Evolutionary conservation across 2,888 invertebrate species (phyloP), one percentile per base, ranked within the genome.

Genomic region (Phasia obesa): DNA sequence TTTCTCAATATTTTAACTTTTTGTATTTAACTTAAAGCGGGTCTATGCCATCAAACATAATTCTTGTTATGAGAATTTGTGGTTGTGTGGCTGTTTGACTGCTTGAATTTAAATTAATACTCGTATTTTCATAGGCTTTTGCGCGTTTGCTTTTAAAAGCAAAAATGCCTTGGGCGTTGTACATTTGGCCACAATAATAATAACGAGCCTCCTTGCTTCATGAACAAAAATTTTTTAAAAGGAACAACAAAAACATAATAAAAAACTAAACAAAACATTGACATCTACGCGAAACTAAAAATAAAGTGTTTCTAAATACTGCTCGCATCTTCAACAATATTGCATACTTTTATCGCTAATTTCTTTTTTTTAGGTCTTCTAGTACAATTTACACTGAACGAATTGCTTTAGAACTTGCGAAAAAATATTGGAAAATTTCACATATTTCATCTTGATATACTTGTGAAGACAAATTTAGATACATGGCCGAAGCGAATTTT

Each of bases 81-180:
- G 7, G 25, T 55, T 42, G 42, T 53, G 70, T 82, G 73, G 85
- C 85, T 87, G 79, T 75, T 81, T 55, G 88, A 88, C 88, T 88
- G 88, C 88, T 87, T 89, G 89, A 87, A 88, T 88, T 89, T 88
- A 89, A 88, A 88, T 88, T 88, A 89, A 89, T 89, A 89, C 69
- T 69, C 51, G 69, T 47, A 49, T 77, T 35, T 77, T 88, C 86
- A 81, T 81, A 84, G 81, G 77, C 81, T 53, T 65, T 85, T 85
- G 71, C 80, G 87, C 81, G 74, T 80, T 80, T 62, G 77, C 75
- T 79, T 57, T 60, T 71, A 71, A 77, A 79, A 57, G 53, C 70
- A 70, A 75, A 79, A 79, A 47, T 75, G 70, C 83, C 83, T 64
- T 65, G 79, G 83, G 79, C 82, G 82, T 79, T 74, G 27, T 79